Evolutionary conservation across 1,140 invertebrate genomes (phyloP).

Genomic region (Akabosia matsudoensis): DNA sequence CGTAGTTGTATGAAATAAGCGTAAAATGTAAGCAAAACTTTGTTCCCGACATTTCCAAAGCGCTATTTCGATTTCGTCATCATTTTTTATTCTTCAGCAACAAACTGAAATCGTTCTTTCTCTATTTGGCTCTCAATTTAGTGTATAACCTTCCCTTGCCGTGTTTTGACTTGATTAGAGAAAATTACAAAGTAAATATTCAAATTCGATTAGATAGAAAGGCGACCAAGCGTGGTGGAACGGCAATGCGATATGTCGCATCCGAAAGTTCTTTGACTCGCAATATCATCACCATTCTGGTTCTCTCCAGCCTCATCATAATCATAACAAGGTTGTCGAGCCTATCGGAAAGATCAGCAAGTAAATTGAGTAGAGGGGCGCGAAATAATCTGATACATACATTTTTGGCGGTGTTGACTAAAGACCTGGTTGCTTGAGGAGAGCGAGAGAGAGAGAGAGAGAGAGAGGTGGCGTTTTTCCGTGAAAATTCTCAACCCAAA

Average conservation of each 20-base stretch:
- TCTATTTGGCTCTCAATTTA: no score
- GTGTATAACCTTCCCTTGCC: not conserved
- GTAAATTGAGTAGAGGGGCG: not conserved
- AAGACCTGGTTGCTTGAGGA: not conserved
- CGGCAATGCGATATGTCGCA: not conserved
- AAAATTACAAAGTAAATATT: not conserved
- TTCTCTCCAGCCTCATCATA: no score
- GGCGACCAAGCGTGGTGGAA: not conserved
- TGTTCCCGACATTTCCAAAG: no score
- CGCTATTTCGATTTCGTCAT: no score
- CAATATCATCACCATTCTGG: not conserved
- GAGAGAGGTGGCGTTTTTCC: no score
- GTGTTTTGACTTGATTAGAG: not conserved
- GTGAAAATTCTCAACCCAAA: no score
- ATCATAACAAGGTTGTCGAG: not conserved
- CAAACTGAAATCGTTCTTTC: no score
- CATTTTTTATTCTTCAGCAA: no score
- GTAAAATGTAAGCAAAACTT: no score
- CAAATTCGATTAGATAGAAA: not conserved
- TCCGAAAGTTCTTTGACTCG: not conserved
- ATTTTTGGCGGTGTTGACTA: not conserved
- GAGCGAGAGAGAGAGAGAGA: not conserved
- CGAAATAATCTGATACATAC: not conserved
- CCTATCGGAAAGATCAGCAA: not conserved
- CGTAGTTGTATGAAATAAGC: no score